Evolutionary conservation across 2,888 invertebrate genomes (phyloP).

Genomic region (Nineta flava): DNA sequence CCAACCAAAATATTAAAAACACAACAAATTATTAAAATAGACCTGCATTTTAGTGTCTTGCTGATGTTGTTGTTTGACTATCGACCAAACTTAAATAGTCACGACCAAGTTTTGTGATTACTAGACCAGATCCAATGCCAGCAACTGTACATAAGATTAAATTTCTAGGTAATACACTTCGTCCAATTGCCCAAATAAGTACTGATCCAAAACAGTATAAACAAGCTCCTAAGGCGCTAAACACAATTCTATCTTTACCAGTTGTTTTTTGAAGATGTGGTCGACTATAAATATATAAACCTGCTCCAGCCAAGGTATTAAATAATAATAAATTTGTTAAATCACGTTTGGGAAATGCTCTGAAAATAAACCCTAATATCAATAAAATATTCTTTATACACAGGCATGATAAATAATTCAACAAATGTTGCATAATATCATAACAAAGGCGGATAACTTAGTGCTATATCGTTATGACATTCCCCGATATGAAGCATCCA

Average conservation of each 20-base stretch:
- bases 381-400: neutral
- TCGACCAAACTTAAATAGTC: constrained; percentile 25
- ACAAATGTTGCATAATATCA: neutral
- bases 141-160: constrained; percentile 46
- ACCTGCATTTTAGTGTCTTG: neutral
- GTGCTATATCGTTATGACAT: too few relatives aligned
- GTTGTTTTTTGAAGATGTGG: constrained; percentile 56
- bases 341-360: constrained; percentile 56
- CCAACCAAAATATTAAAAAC: neutral
- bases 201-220: constrained; percentile 83
- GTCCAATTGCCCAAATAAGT: constrained; percentile 71
- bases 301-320: constrained; percentile 66
- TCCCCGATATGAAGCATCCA: neutral
- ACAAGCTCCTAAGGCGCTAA: constrained; percentile 53
- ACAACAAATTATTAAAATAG: neutral
- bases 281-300: constrained; percentile 67
- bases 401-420: neutral
- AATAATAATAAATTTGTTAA: constrained; percentile 67
- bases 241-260: constrained; percentile 43
- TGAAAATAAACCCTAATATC: constrained; percentile 25
- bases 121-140: constrained; percentile 53
- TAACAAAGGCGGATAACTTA: neutral
- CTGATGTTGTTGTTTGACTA: constrained; percentile 2
- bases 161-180: constrained; percentile 59
- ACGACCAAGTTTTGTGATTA: constrained; percentile 32